Evolutionary conservation across 2,797 vertebrate genomes (phyloP), one percentile per base, ranked within the genome.

Genomic region (Yasuhikotakia modesta): DNA sequence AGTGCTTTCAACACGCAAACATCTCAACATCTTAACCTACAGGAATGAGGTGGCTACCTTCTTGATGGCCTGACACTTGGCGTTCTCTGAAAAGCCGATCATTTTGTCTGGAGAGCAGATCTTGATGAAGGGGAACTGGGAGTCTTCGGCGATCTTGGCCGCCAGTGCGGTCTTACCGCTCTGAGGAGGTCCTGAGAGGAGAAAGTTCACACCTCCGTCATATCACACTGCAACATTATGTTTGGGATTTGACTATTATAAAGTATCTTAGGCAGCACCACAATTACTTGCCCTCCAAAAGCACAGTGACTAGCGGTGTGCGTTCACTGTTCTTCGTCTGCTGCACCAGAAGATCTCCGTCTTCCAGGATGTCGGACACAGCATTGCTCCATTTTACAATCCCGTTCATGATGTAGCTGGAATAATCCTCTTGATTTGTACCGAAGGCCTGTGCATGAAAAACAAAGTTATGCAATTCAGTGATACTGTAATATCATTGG

Each of bases 91-190:
- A 89, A 95, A 94, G 60, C 96, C 96, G 0, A 99, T 99, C 96
- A 98, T 99, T 89, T 97, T 98, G 87, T 98, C 96, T 0, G 97
- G 96, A 81, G 96, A 99, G 84, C 97, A 99, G 89, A 98, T 97
- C 91, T 99, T 98, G 91, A 99, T 99, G 68, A 98, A 98, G 45
- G 97, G 97, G 77, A 99, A 98, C 87, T 96, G 93, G 70, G 96
- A 99, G 10, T 96, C 94, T 87, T 99, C 96, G 0, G 97, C 92
- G 83, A 98, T 98, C 87, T 96, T 97, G 50, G 96, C 96, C 45
- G 96, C 96, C 78, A 98, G 81, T 0, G 97, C 96, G 0, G 97
- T 98, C 85, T 99, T 98, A 1, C 97, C 96, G 12, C 96, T 98
- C 87, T 96, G 95, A 8, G 96, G 96, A n/a, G 96, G 95, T 11